Conservation (phyloP, 2,797 vertebrate species). For the Aselliscus stoliczkanus region DNA sequence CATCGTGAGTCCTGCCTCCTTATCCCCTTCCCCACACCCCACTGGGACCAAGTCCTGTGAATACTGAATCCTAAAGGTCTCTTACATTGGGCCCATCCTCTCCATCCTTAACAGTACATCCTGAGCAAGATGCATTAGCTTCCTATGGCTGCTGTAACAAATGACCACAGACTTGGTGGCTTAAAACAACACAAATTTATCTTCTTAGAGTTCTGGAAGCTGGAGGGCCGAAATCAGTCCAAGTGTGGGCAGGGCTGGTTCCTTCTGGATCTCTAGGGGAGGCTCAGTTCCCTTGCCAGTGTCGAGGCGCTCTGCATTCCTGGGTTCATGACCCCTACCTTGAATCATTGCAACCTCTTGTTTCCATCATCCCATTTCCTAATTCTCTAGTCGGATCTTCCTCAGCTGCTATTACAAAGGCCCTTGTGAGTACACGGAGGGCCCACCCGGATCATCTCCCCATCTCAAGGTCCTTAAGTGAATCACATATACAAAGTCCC, state of each 20-base stretch:
- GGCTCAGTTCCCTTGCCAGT: fast-evolving
- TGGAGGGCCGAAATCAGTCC: neutral
- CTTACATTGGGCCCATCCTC: neutral
- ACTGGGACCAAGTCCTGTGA: no score
- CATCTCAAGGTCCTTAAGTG: neutral
- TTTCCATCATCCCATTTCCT: neutral
- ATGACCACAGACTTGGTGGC: neutral
- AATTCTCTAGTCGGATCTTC: neutral
- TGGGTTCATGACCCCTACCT: neutral
- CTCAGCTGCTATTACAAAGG: neutral
- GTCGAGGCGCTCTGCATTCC: neutral
- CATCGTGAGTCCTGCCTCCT: fast-evolving
- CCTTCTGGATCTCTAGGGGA: neutral
- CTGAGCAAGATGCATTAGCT: neutral
- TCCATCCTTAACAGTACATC: neutral
- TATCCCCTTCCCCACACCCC: fast-evolving
- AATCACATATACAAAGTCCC: neutral
- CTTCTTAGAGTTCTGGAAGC: neutral
- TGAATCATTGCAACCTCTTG: neutral
- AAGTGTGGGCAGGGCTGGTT: neutral
- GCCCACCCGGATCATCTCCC: neutral
- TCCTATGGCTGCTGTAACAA: neutral
- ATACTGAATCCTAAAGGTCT: neutral
- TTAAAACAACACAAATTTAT: neutral
- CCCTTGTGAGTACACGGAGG: neutral